These are phyloP conservation scores for Ichneumoninae sp. DNA, from an alignment of 2,888 invertebrate species.

Conservation along the genomic window DNA sequence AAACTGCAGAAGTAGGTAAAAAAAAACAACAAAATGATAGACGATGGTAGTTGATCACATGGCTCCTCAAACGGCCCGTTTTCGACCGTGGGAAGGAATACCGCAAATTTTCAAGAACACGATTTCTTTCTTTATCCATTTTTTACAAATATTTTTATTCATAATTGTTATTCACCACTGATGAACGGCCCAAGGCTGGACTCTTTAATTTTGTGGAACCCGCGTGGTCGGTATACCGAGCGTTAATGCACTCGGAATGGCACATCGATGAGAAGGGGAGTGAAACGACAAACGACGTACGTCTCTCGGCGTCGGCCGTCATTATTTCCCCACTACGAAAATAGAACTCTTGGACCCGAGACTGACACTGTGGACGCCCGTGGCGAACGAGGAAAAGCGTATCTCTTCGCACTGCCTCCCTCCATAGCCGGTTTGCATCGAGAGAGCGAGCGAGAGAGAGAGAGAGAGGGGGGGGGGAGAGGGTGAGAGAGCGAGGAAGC, in stretches of 20 bases:
- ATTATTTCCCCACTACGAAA: constrained; percentile 60
- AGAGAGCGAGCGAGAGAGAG: no score
- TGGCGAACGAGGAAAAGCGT: constrained; percentile 49
- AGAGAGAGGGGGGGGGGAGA: background rate
- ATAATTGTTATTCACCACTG: background rate
- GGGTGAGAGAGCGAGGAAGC: background rate
- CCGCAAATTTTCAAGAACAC: background rate
- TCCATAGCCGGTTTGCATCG: background rate
- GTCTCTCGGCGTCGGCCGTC: constrained; percentile 34
- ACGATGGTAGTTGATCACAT: background rate
- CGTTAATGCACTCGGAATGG: constrained; percentile 25
- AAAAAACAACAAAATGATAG: background rate
- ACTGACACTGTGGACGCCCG: constrained; percentile 40
- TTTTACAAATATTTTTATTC: background rate
- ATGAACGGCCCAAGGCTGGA: background rate
- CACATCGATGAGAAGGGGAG: constrained; percentile 33
- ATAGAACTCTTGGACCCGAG: constrained; percentile 58
- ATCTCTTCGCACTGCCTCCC: background rate
- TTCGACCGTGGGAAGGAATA: background rate
- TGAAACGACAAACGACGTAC: constrained; percentile 36
- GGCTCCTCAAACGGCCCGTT: background rate
- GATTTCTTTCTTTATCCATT: background rate
- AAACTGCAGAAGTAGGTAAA: constrained; percentile 5
- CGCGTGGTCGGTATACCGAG: background rate
- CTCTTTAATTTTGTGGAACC: background rate